Conservation (phyloP, 1,140 invertebrate genomes). For the Leptopilina boulardi region DNA sequence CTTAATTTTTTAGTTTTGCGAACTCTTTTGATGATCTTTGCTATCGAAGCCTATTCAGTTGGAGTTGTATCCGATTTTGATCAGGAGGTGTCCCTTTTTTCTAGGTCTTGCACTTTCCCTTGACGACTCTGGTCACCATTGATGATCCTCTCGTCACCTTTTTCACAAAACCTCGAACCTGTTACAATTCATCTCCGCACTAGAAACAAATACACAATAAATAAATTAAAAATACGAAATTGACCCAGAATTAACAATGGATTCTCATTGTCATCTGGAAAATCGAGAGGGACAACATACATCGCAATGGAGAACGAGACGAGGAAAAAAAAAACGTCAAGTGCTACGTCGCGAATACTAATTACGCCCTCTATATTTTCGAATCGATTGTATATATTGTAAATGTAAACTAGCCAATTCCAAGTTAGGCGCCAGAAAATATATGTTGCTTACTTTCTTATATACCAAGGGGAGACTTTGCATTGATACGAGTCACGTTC, state of each 20-base stretch:
- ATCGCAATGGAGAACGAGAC: slow-evolving; percentile 1
- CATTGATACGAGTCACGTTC: slow-evolving; percentile 23
- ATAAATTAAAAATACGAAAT: background rate
- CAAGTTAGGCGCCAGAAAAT: slow-evolving; percentile 11
- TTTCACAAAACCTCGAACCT: too few relatives aligned
- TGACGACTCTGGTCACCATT: too few relatives aligned
- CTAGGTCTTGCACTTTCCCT: too few relatives aligned
- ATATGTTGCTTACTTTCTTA: slow-evolving; percentile 24
- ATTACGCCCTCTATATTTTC: slow-evolving; percentile 8
- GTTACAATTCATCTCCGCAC: too few relatives aligned
- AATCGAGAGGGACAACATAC: background rate
- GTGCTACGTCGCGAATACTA: background rate
- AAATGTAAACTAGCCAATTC: slow-evolving; percentile 14
- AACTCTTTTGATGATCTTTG: too few relatives aligned
- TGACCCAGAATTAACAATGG: slow-evolving; percentile 4
- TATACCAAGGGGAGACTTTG: background rate
- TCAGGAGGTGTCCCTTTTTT: too few relatives aligned
- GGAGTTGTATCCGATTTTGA: too few relatives aligned
- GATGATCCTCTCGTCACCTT: too few relatives aligned
- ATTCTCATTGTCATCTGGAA: slow-evolving; percentile 17
- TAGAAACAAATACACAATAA: background rate
- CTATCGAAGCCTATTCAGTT: too few relatives aligned
- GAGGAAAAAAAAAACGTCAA: background rate
- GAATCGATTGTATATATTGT: slow-evolving; percentile 14
- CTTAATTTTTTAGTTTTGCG: too few relatives aligned